A percentile compares a stretch with the other conserved stretches of the same genome.
Conservation (phyloP, 2,888 invertebrate species). For the Rotaria sp. region DNA sequence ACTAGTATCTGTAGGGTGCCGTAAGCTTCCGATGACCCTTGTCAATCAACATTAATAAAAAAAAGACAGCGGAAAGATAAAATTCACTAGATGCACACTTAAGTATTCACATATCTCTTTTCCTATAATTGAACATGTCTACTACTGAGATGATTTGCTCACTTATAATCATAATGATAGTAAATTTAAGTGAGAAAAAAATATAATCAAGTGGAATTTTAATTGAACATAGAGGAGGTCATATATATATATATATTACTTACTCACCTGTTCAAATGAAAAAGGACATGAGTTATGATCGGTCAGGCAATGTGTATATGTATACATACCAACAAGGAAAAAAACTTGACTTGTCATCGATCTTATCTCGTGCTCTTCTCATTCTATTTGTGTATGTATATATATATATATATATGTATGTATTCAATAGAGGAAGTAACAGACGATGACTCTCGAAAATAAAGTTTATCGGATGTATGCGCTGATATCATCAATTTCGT, state of each 20-base stretch:
- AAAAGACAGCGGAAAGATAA: not conserved
- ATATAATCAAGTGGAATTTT: conserved; percentile 12
- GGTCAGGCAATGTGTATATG: not conserved
- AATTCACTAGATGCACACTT: not conserved
- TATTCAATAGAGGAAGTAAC: not conserved
- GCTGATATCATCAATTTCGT: not conserved
- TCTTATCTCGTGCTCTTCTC: not conserved
- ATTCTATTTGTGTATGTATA: not conserved
- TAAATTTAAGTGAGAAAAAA: not conserved
- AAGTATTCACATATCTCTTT: not conserved
- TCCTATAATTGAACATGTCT: not conserved
- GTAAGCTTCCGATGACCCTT: not conserved
- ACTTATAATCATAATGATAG: conserved; percentile 12
- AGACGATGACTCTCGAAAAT: conserved; percentile 15
- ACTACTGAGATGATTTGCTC: not conserved
- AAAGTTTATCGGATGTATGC: not conserved
- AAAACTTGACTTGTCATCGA: not conserved
- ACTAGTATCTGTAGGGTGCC: conserved; percentile 4
- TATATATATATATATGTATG: not conserved
- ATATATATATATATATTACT: not conserved
- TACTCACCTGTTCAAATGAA: not conserved
- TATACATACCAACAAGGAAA: not conserved
- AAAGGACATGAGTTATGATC: not conserved
- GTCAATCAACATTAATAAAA: not conserved
- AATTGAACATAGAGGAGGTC: not conserved